Evolutionary conservation across 2,113 vertebrate species (phyloP).

Genomic region (Mionectes macconnelli): DNA sequence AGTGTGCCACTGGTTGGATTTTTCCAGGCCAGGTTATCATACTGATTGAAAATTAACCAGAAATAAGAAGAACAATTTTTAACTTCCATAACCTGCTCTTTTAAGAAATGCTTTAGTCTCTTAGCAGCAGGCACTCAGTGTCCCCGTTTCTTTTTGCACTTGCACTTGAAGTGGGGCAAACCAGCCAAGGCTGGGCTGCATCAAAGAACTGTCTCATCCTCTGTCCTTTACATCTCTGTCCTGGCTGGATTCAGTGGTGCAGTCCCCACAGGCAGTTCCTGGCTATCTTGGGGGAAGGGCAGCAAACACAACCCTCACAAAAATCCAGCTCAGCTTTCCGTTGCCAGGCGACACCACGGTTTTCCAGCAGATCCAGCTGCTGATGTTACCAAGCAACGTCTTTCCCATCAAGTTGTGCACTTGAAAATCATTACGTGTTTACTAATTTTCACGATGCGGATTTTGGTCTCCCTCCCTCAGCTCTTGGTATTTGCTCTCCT

Average conservation of each 20-base stretch:
- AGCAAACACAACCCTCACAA: not conserved
- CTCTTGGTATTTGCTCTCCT: not conserved
- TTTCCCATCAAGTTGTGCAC: not conserved
- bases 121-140: not conserved
- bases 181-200: not conserved
- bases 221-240: not conserved
- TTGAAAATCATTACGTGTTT: not conserved
- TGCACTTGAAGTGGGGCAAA: not conserved
- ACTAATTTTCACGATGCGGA: not conserved
- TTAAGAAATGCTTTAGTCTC: not conserved
- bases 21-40: not conserved
- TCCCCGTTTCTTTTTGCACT: not conserved
- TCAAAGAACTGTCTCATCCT: not conserved
- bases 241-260: not conserved
- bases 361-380: constrained; percentile 15
- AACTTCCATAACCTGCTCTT: not conserved
- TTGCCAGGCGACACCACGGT: not conserved
- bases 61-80: not conserved
- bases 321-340: not conserved
- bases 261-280: not conserved
- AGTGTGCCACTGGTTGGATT: not conserved
- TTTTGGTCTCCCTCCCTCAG: not conserved
- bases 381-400: constrained; percentile 26
- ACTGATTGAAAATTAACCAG: not conserved
- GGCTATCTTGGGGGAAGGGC: not conserved